phyloP scores from a whole-genome alignment of 2,888 invertebrate genomes.

The Aspidiotus destructor region DNA sequence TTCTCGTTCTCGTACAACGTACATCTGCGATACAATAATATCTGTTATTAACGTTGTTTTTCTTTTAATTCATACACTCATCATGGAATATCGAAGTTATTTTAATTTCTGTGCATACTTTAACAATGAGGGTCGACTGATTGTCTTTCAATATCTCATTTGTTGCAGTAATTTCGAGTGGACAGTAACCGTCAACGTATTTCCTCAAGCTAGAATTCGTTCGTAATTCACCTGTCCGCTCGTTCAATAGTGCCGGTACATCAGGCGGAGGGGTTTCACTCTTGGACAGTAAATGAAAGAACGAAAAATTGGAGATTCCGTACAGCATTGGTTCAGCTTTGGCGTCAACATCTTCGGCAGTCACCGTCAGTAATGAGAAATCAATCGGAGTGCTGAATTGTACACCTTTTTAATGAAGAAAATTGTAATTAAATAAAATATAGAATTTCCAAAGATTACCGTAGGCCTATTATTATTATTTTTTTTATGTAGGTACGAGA shows the following conservation, averaged over 20 bases:
- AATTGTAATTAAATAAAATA: not conserved
- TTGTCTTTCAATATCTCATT: conserved; percentile 39
- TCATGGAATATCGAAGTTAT: not conserved
- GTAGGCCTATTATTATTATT: conserved; percentile 10
- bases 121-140: conserved; percentile 41
- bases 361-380: conserved; percentile 56
- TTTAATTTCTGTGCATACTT: conserved; percentile 43
- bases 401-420: conserved; percentile 46
- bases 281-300: conserved; percentile 42
- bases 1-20: conserved; percentile 64
- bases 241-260: conserved; percentile 51
- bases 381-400: conserved; percentile 63
- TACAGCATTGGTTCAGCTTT: conserved; percentile 57
- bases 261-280: conserved; percentile 6
- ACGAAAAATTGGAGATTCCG: conserved; percentile 51
- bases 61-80: not conserved
- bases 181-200: conserved; percentile 56
- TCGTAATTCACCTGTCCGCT: conserved; percentile 43
- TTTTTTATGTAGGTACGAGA: not conserved
- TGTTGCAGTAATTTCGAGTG: conserved; percentile 41
- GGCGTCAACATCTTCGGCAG: conserved; percentile 58
- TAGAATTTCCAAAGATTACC: no score
- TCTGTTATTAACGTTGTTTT: not conserved
- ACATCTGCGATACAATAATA: conserved; percentile 47
- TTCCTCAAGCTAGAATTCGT: conserved; percentile 57